phyloP scores from a whole-genome alignment of 2,797 vertebrate genomes.

The Apogon hyalosoma region DNA sequence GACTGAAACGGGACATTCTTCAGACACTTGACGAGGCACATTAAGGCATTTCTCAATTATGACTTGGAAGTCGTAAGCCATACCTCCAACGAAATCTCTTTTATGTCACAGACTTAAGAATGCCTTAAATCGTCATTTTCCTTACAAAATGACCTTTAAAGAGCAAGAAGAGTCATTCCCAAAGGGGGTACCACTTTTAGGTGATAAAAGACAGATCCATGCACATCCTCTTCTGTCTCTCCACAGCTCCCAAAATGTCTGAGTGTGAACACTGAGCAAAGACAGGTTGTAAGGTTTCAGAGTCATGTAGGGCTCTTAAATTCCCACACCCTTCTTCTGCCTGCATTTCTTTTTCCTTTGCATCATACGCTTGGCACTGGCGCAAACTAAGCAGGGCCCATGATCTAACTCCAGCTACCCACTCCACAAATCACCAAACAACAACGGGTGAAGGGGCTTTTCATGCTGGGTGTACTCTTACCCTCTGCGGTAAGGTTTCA shows the following conservation, averaged over 20 bases:
- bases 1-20: conserved; percentile 40
- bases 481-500: conserved; percentile 59
- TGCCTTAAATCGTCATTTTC: conserved; percentile 2
- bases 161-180: conserved; percentile 47
- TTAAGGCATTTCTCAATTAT: conserved; percentile 7
- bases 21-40: conserved; percentile 26
- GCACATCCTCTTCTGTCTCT: conserved; percentile 66
- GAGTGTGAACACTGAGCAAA: conserved; percentile 71
- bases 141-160: conserved; percentile 37
- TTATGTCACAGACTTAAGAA: conserved; percentile 13
- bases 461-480: conserved; percentile 59
- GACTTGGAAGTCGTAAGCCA: conserved; percentile 2
- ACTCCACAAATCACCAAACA: conserved; percentile 74
- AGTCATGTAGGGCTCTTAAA: conserved; percentile 44
- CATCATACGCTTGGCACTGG: conserved; percentile 74
- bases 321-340: conserved; percentile 74
- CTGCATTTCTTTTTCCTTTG: conserved; percentile 73
- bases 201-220: conserved; percentile 74
- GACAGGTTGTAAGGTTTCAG: conserved; percentile 71
- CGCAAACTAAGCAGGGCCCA: conserved; percentile 52
- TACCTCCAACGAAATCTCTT: not conserved
- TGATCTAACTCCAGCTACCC: conserved; percentile 72
- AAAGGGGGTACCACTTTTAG: conserved; percentile 36
- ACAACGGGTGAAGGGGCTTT: conserved; percentile 66
- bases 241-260: conserved; percentile 46